Evolutionary conservation across 2,888 invertebrate genomes (phyloP).

Genomic region (Cylindroiulus punctatus): DNA sequence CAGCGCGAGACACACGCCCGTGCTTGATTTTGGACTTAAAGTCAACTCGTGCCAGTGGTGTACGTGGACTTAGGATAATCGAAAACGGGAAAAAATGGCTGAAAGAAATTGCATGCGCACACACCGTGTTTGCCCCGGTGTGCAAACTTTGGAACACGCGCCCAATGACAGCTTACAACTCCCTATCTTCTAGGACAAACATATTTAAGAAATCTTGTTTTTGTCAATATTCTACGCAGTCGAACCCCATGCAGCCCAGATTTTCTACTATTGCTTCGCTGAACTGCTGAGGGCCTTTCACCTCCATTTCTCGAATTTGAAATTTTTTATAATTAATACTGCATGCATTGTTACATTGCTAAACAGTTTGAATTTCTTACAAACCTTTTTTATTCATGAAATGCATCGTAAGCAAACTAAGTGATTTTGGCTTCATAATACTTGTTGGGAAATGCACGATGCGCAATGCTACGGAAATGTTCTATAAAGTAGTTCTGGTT

Average conservation of each 20-base stretch:
- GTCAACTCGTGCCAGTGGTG: background rate
- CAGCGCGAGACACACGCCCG: constrained; percentile 1
- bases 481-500: no score
- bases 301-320: no score
- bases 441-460: no score
- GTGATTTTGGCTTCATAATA: no score
- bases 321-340: no score
- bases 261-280: background rate
- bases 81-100: background rate
- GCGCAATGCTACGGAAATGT: no score
- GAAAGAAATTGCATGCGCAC: background rate
- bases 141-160: constrained; percentile 15
- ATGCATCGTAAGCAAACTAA: no score
- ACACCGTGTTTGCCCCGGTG: background rate
- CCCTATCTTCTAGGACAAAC: background rate
- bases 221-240: background rate
- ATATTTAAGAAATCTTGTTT: constrained; percentile 26
- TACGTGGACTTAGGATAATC: background rate
- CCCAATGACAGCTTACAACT: constrained; percentile 18
- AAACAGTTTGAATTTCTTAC: no score
- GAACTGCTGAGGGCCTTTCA: no score
- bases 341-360: no score
- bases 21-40: constrained; percentile 8
- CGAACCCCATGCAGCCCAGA: background rate
- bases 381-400: no score